Base-by-base conservation (phyloP, 2,888 invertebrate genomes). In the Latrodectus hesperus region DNA sequence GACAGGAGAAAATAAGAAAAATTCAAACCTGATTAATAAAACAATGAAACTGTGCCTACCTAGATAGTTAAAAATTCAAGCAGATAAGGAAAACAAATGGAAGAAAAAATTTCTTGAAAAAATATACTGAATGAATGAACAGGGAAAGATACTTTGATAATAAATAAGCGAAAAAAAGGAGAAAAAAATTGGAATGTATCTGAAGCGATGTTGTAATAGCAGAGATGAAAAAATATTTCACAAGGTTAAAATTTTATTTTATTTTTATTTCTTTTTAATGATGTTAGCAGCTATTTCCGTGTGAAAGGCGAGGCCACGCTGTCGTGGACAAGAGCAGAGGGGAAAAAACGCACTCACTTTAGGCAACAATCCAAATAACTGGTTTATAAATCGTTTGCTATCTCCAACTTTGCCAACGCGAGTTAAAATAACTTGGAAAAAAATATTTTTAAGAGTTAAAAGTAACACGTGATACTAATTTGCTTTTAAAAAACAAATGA, bases 221-320 rank as follows among this genome's bases (percentile, higher is more conserved):
- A 51, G 83, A 84, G 77, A 78, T 71, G 53, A 73, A 77, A 78
- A 71, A 22, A 51, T 78, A 67, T 38, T 68, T 67, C 52, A 55
- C 84, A 84, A 84, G 84, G 84, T 84, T 84, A 84, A 77, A 84
- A 84, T 16, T 51, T 49, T 55, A 55, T 75, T 82, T 68, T 26
- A 72, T 49, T 55, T 71, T 60, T 70, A 52, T 53, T 82, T 72
- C 51, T 51, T 52, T 16, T 26, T 70, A 16, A n/a, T 70, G 22
- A 14, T 70, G 70, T 38, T 70, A 4, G 38, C 38, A 38, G 38
- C 38, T 38, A n/a, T 60, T 60, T 60, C 60, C 60, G 65, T n/a
- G 53, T 75, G 55, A 65, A 82, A 82, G 60, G 5, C 17, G 67
- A 70, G 68, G 60, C 82, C 70, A 75, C 60, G 51, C 17, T 74